A percentile compares a stretch with the other conserved stretches of the same genome.
Evolutionary conservation across 2,888 invertebrate genomes (phyloP).

Genomic region (Cheiracanthium punctorium): DNA sequence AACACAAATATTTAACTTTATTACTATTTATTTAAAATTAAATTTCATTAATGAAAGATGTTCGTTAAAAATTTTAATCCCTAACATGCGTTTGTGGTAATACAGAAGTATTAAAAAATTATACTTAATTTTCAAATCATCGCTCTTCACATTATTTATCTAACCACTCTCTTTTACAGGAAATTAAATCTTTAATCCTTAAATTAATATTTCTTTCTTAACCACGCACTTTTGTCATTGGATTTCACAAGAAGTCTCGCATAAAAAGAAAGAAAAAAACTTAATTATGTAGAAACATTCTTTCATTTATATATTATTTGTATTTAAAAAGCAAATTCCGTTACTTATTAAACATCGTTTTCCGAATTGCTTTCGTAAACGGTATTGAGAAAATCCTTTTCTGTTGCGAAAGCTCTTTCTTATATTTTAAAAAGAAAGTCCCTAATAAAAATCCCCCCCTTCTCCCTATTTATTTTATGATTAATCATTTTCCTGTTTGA

Average conservation of each 20-base stretch:
- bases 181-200: neutral
- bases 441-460: conserved; percentile 4
- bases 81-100: too few relatives aligned
- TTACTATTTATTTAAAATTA: too few relatives aligned
- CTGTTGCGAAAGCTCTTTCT: neutral
- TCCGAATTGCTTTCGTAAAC: too few relatives aligned
- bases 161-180: neutral
- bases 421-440: neutral
- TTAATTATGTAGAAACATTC: neutral
- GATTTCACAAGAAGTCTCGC: neutral
- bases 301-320: too few relatives aligned
- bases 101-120: too few relatives aligned
- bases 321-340: too few relatives aligned
- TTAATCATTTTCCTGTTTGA: conserved; percentile 51
- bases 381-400: too few relatives aligned
- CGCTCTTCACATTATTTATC: neutral
- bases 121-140: neutral
- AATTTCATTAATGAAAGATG: too few relatives aligned
- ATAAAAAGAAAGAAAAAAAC: neutral
- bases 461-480: conserved; percentile 40
- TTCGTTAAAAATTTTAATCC: too few relatives aligned
- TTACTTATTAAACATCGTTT: too few relatives aligned
- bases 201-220: neutral
- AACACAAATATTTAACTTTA: too few relatives aligned
- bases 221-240: too few relatives aligned